phyloP scores from a whole-genome alignment of 2,888 invertebrate genomes.

The Tachina lurida region DNA sequence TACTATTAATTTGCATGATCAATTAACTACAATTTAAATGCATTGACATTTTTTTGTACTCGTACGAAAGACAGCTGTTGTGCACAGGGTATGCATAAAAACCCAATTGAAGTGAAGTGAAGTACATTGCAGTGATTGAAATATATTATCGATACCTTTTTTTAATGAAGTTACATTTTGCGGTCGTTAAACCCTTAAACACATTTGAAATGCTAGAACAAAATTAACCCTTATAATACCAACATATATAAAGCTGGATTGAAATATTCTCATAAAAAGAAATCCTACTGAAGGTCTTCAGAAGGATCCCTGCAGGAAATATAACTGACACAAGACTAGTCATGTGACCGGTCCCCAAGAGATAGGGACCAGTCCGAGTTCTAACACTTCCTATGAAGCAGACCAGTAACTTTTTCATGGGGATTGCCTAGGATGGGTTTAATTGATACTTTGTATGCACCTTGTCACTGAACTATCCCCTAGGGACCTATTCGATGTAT shows the following conservation, averaged over 20 bases:
- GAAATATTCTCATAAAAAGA: no score
- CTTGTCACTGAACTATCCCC: no score
- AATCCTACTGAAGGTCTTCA: no score
- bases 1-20: constrained; percentile 62
- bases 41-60: constrained; percentile 39
- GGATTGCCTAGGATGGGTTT: no score
- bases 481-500: no score
- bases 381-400: no score
- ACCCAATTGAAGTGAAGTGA: constrained; percentile 10
- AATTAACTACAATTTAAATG: constrained; percentile 48
- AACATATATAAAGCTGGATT: background rate
- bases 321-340: no score
- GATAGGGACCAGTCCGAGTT: no score
- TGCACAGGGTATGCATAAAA: background rate
- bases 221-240: background rate
- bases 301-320: no score
- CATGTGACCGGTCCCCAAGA: no score
- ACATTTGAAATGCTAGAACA: background rate
- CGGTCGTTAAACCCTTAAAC: constrained; percentile 34
- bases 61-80: constrained; percentile 21
- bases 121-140: constrained; percentile 21
- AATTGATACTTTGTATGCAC: no score
- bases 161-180: constrained; percentile 19
- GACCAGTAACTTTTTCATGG: no score
- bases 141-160: background rate